Base-by-base conservation (phyloP, 2,113 vertebrate genomes). In the Pao palembangensis region DNA sequence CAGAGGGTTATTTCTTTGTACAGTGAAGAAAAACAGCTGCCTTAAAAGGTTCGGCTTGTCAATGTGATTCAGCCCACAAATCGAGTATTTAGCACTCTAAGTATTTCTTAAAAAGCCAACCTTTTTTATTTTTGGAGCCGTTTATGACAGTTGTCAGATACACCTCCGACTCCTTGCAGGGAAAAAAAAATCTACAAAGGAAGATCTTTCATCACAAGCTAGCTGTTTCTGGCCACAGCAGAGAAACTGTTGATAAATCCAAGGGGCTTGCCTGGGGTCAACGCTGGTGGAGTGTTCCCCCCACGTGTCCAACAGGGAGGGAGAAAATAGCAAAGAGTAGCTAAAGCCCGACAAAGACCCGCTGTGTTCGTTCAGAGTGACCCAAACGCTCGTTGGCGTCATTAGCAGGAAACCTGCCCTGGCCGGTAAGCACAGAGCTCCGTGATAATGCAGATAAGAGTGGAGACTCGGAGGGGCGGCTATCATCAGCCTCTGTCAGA, bases 381-480 rank as follows among this genome's bases (percentile, higher is more conserved):
- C 76, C 63, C 47, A 14, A 2, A 28, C 52, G 51, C 52, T 49
- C 44, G 61, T 13, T 76, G 69, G 41, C 58, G 58, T 79, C 76
- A 71, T 62, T 20, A 58, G 34, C 59, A 84, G 76, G 79, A 83
- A 82, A 84, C 57, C 64, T 69, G 62, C 63, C 61, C 25, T 43
- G 25, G 51, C 72, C 64, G 79, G 51, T 52, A 48, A 67, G 59
- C 50, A 55, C n/a, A 60, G 68, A 65, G 55, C 48, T 8, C 15
- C 42, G 54, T 63, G 67, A 83, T 85, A 67, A 54, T 4, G 23
- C 44, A 48, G 82, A 86, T 83, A 78, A 79, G 64, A 34, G 59
- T 4, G 57, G 69, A 75, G 77, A 76, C 63, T 52, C 28, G 41
- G 51, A 58, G 34, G 63, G 63, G 57, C 4, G 21, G 43, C 57